Evolutionary conservation across 1,140 invertebrate species (phyloP), one percentile per base, ranked within the genome.

Genomic region (Laupala kohalensis): DNA sequence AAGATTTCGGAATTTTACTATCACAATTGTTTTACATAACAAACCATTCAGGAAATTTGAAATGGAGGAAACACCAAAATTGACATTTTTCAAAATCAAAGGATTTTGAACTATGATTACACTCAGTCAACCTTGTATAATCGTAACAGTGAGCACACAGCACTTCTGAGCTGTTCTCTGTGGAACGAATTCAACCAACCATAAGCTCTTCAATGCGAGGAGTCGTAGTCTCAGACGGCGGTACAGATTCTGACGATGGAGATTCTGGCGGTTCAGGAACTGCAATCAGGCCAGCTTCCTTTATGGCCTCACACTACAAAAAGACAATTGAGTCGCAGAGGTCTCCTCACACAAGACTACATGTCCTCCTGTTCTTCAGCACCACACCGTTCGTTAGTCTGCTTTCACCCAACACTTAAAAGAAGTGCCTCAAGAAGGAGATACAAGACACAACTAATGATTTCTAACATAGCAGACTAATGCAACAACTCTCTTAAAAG

Each of bases 261-360:
- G 76, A 75, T 70, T 77, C 37, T 13, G 76, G 64, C 75, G 72
- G 74, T 73, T 78, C 79, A 77, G 80, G 79, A 69, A 77, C 77
- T 77, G 76, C 80, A 80, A 81, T 80, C 79, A 82, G 78, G 77
- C 71, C 77, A 77, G 78, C 76, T 74, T 82, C 80, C 77, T 80
- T 78, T 76, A 81, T 78, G 74, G 77, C 79, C 69, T 82, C 81
- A 78, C 80, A 80, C 81, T 82, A 82, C 80, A 81, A 81, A 77
- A 80, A 78, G 78, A 71, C 70, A 71, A 71, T 65, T 65, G 63
- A 53, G 25, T 30, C 67, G n/a, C 27, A 68, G 29, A 68, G n/a
- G n/a, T n/a, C n/a, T n/a, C n/a, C n/a, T n/a, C n/a, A 27, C 67
- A 68, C 28, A 68, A 68, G 23, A 68, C 27, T 27, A 29, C 67